phyloP scores from a whole-genome alignment of 2,113 vertebrate species.

The Bambusicola thoracicus region DNA sequence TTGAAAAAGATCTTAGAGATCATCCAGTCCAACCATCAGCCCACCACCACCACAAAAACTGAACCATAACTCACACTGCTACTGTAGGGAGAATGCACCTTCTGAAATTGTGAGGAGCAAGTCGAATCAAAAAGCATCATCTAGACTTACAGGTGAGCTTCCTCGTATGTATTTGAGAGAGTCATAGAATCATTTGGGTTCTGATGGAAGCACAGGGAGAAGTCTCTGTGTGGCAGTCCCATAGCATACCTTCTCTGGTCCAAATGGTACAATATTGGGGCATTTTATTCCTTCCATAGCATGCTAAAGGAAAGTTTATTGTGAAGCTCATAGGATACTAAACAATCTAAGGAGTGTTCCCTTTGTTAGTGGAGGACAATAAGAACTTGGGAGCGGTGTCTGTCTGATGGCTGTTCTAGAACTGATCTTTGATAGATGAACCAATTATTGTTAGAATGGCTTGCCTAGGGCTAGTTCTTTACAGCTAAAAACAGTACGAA shows the following conservation, averaged over 20 bases:
- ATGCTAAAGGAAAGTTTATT: too few species aligned
- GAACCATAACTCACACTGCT: background rate
- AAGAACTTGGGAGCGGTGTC: background rate
- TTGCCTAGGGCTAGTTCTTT: background rate
- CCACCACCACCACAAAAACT: too few species aligned
- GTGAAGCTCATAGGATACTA: too few species aligned
- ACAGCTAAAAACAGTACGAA: background rate
- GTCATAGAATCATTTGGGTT: background rate
- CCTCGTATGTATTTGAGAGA: too few species aligned
- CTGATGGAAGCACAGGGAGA: background rate
- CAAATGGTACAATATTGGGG: background rate
- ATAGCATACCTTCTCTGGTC: fast-evolving
- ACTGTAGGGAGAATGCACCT: background rate
- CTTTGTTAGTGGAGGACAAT: background rate
- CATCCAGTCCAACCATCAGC: too few species aligned
- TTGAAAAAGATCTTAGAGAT: too few species aligned
- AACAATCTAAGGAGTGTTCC: too few species aligned
- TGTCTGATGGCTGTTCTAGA: background rate
- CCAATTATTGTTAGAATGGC: background rate
- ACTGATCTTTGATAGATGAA: background rate
- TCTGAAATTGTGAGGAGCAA: background rate
- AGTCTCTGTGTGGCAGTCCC: background rate
- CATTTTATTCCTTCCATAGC: background rate
- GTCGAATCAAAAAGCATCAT: background rate
- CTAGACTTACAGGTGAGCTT: too few species aligned